These are phyloP conservation scores for Tenebrio molitor DNA, from an alignment of 1,140 invertebrate species.

Conservation along the genomic window DNA sequence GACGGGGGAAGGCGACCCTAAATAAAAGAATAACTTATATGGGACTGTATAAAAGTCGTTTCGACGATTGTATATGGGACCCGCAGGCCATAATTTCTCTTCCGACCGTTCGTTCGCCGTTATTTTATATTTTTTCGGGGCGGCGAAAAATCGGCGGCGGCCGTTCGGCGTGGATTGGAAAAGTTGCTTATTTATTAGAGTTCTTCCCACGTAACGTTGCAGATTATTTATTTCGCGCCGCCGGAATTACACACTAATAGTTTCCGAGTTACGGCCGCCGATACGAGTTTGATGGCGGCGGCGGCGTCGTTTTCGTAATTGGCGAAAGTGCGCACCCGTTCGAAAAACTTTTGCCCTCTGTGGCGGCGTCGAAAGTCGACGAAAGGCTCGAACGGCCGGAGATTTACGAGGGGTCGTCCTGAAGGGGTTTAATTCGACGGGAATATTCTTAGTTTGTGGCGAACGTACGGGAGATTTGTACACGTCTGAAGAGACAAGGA, in stretches of 20 bases:
- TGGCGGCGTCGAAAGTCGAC: not conserved
- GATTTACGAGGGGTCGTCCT: not conserved
- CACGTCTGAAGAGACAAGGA: constrained; percentile 16
- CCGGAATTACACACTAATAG: no score
- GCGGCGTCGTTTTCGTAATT: no score
- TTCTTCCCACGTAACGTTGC: no score
- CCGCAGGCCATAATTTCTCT: constrained; percentile 19
- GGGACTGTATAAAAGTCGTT: constrained; percentile 28
- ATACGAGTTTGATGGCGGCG: no score
- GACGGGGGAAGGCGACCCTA: not conserved
- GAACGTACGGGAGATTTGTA: constrained; percentile 16
- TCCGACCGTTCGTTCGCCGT: no score
- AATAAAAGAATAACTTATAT: constrained; percentile 31
- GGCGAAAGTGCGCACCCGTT: no score
- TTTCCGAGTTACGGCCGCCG: no score
- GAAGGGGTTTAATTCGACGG: not conserved
- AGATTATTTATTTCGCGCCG: no score
- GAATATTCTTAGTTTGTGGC: not conserved
- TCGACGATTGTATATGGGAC: constrained; percentile 18
- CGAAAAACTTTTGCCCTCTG: constrained; percentile 4
- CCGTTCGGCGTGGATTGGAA: not conserved
- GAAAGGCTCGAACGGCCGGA: not conserved
- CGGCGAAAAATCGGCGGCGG: not conserved
- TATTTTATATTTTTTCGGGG: constrained; percentile 13
- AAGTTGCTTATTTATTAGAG: constrained; percentile 21